Base-by-base conservation (phyloP, 1,140 invertebrate genomes). In the Tyrophagus putrescentiae region DNA sequence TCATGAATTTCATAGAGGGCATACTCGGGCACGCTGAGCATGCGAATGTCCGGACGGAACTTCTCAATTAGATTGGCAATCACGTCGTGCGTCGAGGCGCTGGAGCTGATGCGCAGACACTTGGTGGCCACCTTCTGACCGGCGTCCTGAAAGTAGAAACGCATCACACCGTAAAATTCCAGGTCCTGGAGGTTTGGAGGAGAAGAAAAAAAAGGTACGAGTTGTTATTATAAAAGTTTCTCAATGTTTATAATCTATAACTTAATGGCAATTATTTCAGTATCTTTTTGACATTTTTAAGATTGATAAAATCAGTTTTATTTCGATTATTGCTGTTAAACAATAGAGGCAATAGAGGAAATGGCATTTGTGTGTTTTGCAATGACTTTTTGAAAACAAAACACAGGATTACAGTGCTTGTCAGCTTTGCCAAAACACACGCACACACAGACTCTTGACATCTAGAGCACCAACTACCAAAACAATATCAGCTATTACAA, bases 71-170 rank as follows among this genome's bases (percentile, higher is more conserved):
- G 77, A 0, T 90, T 95, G 72, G 88, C 85, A 66, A 98, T 92
- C 48, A 98, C 92, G 70, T 92, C 88, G 69, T 83, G 79, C 39
- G 91, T 88, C 13, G 88, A 94, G 7, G 93, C 94, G 63, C 92
- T 89, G 45, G 88, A 94, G 27, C 92, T 84, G 11, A 99, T 93
- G 60, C 95, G 80, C 64, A 99, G 93, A 73, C 96, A 99, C 76
- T 98, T 99, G 32, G 95, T 98, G n/a, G 92, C 89, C 42, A 97
- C 90, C 75, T 96, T 95, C 73, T 91, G 86, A 33, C 87, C 88
- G 29, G 85, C 86, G 72, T 93, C 89, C 87, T 98, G 94, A 72
- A 96, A 98, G 73, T 95, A 98, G 75, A 98, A 98, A 56, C 80
- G 69, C 87, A 99, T 98, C 18, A 98, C 95, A 18, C 96, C 96